Conservation (phyloP, 1,140 invertebrate genomes). For the Tetranychus urticae region DNA sequence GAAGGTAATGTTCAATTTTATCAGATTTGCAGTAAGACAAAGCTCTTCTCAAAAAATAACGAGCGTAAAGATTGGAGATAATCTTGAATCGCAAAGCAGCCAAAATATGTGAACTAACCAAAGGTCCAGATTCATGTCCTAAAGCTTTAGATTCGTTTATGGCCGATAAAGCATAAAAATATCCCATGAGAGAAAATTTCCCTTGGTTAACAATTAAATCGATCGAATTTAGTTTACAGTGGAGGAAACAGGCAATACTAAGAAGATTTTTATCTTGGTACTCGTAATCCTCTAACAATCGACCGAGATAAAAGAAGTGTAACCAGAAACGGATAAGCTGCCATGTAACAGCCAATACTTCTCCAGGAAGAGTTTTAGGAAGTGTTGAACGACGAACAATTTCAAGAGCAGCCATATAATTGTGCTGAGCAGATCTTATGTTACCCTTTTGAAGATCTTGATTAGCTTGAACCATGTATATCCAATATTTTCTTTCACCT, state of each 20-base stretch:
- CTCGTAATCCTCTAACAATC: background rate
- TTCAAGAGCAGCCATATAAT: constrained; percentile 1
- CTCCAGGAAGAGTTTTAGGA: background rate
- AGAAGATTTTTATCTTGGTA: background rate
- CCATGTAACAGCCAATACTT: constrained; percentile 2
- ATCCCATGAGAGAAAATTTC: constrained; percentile 2
- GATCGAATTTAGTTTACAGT: constrained; percentile 7
- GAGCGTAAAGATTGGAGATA: constrained; percentile 3
- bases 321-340: constrained; percentile 3
- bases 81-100: constrained; percentile 8
- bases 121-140: background rate
- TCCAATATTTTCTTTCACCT: background rate
- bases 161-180: constrained; percentile 5
- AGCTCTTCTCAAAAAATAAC: constrained; percentile 8
- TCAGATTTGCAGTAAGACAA: background rate
- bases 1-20: background rate
- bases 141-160: constrained; percentile 6
- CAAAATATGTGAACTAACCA: constrained; percentile 2
- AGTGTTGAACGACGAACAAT: background rate
- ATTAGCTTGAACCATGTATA: constrained; percentile 3
- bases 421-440: background rate
- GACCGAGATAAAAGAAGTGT: constrained; percentile 5
- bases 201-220: constrained; percentile 7
- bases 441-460: constrained; percentile 2
- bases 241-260: constrained; percentile 5